A percentile compares a stretch with the other conserved stretches of the same genome.
phyloP scores from a whole-genome alignment of 2,113 vertebrate species.

The Ciconia stormi region DNA sequence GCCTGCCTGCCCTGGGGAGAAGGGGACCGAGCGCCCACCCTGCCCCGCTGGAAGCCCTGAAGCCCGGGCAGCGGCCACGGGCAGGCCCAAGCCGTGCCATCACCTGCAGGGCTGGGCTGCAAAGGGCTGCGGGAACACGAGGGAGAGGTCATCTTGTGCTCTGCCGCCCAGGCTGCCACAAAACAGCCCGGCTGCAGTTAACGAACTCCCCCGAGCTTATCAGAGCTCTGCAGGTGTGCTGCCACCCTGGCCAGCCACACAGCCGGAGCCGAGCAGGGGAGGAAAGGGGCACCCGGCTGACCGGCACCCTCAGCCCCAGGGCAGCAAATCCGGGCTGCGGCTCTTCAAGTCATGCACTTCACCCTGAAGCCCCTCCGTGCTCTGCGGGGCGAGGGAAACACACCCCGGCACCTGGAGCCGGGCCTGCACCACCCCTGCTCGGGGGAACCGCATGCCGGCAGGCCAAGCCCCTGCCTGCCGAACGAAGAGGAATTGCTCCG shows the following conservation, averaged over 20 bases:
- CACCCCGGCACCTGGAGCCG: fast-evolving
- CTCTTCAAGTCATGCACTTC: fast-evolving
- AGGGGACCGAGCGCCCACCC: neutral
- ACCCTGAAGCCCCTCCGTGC: fast-evolving
- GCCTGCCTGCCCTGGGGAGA: neutral
- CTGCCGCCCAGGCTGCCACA: neutral
- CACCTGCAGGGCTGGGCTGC: neutral
- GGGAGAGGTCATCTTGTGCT: neutral
- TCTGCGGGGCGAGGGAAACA: fast-evolving
- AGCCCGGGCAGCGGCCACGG: neutral
- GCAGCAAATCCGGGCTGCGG: neutral
- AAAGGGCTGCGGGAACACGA: fast-evolving
- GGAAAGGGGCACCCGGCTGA: neutral
- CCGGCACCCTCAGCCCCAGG: neutral
- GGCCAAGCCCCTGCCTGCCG: fast-evolving
- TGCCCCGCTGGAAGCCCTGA: neutral
- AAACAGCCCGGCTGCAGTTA: neutral
- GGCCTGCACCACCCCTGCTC: neutral
- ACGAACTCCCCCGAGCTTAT: neutral
- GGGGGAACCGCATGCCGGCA: fast-evolving
- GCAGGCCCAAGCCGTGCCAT: neutral
- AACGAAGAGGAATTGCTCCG: neutral
- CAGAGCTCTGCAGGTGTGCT: neutral
- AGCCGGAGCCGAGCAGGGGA: fast-evolving
- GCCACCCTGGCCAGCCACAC: neutral